Evolutionary conservation across 2,113 vertebrate species (phyloP).

Genomic region (Ammodramus savannarum): DNA sequence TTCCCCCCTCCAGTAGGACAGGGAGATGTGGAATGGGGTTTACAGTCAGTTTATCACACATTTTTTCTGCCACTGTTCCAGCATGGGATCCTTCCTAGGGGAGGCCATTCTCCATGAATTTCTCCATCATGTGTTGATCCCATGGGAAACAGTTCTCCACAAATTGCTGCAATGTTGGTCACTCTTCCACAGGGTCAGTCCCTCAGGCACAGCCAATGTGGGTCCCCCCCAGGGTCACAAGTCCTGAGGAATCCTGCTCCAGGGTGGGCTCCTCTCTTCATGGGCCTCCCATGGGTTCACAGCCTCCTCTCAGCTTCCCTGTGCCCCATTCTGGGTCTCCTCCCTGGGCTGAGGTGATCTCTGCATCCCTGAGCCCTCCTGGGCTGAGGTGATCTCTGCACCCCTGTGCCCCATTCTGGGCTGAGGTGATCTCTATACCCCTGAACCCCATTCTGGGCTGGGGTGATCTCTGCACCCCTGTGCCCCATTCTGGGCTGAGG

Average conservation of each 20-base stretch:
- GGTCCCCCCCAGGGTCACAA: neutral
- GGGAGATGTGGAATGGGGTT: neutral
- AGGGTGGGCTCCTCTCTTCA: neutral
- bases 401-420: too few relatives aligned
- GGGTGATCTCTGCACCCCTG: too few relatives aligned
- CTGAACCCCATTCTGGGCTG: too few relatives aligned
- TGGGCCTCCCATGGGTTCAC: neutral
- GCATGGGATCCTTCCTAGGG: neutral
- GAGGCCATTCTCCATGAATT: neutral
- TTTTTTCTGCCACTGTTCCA: neutral
- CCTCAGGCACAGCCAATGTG: neutral
- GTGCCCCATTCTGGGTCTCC: neutral
- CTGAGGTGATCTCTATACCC: too few relatives aligned
- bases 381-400: too few relatives aligned
- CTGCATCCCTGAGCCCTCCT: too few relatives aligned
- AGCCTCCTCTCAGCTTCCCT: neutral
- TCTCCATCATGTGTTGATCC: neutral
- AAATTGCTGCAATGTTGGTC: fast-evolving
- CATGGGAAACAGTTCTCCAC: neutral
- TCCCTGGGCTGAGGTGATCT: neutral
- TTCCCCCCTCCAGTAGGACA: neutral
- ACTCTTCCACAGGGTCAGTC: neutral
- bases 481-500: too few relatives aligned
- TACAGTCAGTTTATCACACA: neutral
- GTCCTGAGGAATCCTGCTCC: neutral